Percentiles rank a stretch among this genome's conserved stretches.
Conservation (phyloP, 2,888 invertebrate species). For the Stictocephala bisonia region DNA sequence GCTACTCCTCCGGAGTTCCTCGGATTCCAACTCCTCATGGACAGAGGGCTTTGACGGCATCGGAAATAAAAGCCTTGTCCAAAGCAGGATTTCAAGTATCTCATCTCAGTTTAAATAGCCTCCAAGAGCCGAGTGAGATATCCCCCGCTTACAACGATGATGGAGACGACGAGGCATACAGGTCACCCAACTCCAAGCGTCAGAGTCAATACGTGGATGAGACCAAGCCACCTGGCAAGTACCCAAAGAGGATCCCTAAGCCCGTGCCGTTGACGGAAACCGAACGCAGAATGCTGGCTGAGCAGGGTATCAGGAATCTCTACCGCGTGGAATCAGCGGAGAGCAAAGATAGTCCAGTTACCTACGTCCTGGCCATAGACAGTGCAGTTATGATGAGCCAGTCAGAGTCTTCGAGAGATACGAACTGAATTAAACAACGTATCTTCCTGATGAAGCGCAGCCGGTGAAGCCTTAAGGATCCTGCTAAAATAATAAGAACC, state of each 20-base stretch:
- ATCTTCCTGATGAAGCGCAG: too few relatives aligned
- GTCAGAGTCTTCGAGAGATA: too few relatives aligned
- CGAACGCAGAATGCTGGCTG: constrained; percentile 50
- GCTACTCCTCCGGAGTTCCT: constrained; percentile 27
- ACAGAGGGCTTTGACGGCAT: constrained; percentile 50
- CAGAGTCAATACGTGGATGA: constrained; percentile 39
- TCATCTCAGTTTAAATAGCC: constrained; percentile 36
- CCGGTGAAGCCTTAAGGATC: too few relatives aligned
- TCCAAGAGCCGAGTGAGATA: constrained; percentile 32
- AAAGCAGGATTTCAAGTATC: constrained; percentile 52
- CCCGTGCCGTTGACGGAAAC: constrained; percentile 53
- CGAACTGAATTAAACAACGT: too few relatives aligned
- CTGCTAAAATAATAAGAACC: too few relatives aligned
- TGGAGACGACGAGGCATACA: constrained; percentile 18
- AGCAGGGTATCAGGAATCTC: constrained; percentile 54
- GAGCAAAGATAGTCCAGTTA: constrained; percentile 52
- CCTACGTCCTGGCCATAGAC: constrained; percentile 55
- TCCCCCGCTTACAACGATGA: constrained; percentile 13
- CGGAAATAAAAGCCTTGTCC: constrained; percentile 53
- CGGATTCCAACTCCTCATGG: constrained; percentile 42
- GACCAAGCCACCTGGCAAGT: constrained; percentile 25
- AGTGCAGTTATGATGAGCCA: constrained; percentile 17
- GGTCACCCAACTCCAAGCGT: constrained; percentile 31
- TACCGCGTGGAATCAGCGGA: constrained; percentile 56
- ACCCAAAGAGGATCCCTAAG: constrained; percentile 48